A percentile compares a stretch with the other conserved stretches of the same genome.
Conservation (phyloP, 2,888 invertebrate genomes). For the Rambutsinella grinnellia region DNA sequence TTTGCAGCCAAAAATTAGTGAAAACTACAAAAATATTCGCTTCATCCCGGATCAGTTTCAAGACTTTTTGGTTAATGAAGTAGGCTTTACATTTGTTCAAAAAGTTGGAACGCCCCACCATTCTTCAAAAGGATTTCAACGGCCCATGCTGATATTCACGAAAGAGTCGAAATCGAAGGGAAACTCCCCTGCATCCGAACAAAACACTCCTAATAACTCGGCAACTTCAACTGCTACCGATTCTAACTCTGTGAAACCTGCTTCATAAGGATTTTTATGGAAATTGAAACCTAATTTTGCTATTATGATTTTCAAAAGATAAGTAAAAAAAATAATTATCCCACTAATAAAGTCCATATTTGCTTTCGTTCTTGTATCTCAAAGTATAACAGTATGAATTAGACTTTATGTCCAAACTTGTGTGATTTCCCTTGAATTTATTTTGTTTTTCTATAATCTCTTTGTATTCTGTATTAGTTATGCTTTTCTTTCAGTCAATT, state of each 20-base stretch:
- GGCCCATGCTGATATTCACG: slow-evolving; percentile 51
- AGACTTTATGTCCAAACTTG: no score
- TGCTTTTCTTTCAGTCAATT: no score
- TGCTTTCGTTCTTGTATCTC: slow-evolving; percentile 56
- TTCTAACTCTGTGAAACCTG: background rate
- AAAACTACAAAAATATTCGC: slow-evolving; percentile 87
- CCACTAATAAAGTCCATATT: slow-evolving; percentile 16
- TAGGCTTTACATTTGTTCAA: slow-evolving; percentile 92
- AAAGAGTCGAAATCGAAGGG: slow-evolving; percentile 65
- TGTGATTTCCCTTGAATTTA: no score
- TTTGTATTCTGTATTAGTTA: no score
- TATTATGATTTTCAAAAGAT: no score
- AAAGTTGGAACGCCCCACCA: slow-evolving; percentile 86
- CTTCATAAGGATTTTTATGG: background rate
- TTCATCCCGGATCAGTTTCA: slow-evolving; percentile 94
- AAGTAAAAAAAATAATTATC: background rate
- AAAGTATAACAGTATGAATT: slow-evolving; percentile 33
- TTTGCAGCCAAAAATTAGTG: slow-evolving; percentile 85
- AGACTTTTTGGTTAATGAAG: slow-evolving; percentile 89
- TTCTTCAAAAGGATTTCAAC: slow-evolving; percentile 88
- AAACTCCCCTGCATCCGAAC: slow-evolving; percentile 13
- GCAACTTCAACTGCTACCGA: background rate
- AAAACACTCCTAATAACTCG: slow-evolving; percentile 13
- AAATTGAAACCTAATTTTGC: background rate
- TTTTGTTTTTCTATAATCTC: no score